Base-by-base conservation (phyloP, 2,113 vertebrate genomes). In the Pyrgilauda ruficollis region DNA sequence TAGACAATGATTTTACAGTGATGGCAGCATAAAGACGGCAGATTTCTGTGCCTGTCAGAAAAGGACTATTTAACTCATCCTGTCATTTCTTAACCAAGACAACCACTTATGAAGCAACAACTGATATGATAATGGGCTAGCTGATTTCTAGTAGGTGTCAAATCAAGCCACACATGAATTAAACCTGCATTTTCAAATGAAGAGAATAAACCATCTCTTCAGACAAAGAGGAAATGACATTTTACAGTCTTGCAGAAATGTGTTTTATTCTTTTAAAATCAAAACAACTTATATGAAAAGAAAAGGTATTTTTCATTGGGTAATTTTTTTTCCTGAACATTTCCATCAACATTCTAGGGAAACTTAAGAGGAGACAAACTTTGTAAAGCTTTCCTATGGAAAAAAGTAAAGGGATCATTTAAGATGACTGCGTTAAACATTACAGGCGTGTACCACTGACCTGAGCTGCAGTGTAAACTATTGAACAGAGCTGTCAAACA, bases 1-100 rank as follows among this genome's bases (percentile, higher is more conserved):
- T 41, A 62, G 59, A 28, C 6, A 21, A 23, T 0, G 0, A 17
- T 74, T 80, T 74, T 46, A 56, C 14, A 0, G 2, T 68, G 11
- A 68, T 44, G 37, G 11, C 22, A 7, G 53, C 28, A 15, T 37
- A 82, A 87, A 70, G 18, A 27, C 16, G 2, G 21, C 9, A 72
- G 61, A 84, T 77, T 49, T 61, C 28, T 64, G 52, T 70, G 13
- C 15, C 14, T 72, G 3, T 21, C 10, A 9, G 13, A 35, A 79
- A 91, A 62, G 10, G 13, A 16, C 12, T 61, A 5, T 59, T 73
- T 90, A 15, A 26, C 6, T 14, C 43, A 3, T 46, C 31, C 11
- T 69, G 58, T 69, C 2, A 3, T 46, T 92, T 76, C n/a, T 62
- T 70, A 77, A 58, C 22, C 11, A 46, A 80, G 59, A 23, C 24